These are phyloP conservation scores for Drosophila sechellia DNA, from an alignment of 1,140 invertebrate genomes.

Conservation along the genomic window DNA sequence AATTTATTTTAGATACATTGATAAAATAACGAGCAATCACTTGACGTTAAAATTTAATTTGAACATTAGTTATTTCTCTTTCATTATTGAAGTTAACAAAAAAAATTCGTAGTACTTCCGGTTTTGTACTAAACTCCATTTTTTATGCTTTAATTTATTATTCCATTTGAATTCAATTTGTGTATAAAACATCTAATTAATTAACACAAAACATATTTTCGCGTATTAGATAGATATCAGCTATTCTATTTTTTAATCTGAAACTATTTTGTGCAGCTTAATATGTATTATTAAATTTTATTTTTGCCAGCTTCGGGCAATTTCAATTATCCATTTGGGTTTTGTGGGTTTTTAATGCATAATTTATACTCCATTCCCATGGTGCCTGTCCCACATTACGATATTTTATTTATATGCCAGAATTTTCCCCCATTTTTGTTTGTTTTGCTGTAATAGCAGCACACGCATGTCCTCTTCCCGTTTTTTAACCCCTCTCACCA, in stretches of 20 bases:
- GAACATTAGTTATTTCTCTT: neutral
- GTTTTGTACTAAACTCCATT: no score
- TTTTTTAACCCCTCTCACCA: constrained; percentile 4
- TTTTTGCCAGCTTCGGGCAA: constrained; percentile 5
- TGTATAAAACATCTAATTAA: neutral
- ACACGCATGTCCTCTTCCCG: constrained; percentile 14
- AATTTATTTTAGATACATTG: no score
- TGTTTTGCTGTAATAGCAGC: constrained; percentile 68
- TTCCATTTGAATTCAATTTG: neutral
- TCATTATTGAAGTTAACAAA: neutral
- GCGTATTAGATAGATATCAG: neutral
- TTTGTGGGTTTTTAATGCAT: constrained; percentile 44
- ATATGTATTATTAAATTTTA: constrained; percentile 13
- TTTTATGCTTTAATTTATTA: no score
- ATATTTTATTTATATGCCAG: constrained; percentile 60
- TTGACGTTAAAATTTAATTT: no score
- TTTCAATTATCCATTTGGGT: constrained; percentile 46
- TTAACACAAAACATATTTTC: neutral
- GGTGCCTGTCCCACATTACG: constrained; percentile 45
- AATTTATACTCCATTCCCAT: constrained; percentile 45
- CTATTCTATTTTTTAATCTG: neutral
- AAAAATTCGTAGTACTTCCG: no score
- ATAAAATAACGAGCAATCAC: no score
- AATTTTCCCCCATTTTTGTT: constrained; percentile 45
- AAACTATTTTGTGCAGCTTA: constrained; percentile 6